phyloP scores from a whole-genome alignment of 2,113 vertebrate species.

The Myxocyprinus asiaticus region DNA sequence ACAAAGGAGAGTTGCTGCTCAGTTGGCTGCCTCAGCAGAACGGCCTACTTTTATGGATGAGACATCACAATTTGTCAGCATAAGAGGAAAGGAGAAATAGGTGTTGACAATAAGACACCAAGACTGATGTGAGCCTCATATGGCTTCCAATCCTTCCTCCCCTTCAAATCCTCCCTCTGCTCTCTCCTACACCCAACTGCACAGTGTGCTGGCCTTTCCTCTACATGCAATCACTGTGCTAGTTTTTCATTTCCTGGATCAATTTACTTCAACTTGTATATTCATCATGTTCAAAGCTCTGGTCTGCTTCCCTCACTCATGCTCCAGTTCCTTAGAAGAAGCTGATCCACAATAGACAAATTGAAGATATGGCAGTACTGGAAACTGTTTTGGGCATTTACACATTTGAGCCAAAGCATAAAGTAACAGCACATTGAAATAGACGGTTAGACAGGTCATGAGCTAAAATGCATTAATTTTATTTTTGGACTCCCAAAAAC shows the following conservation, averaged over 20 bases:
- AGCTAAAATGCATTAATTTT: background rate
- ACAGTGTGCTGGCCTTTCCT: background rate
- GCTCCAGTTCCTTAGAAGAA: background rate
- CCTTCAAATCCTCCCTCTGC: too few relatives aligned
- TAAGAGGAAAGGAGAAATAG: background rate
- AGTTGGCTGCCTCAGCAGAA: constrained; percentile 7
- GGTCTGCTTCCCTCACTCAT: too few relatives aligned
- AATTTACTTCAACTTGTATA: constrained; percentile 22
- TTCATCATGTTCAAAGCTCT: constrained; percentile 27
- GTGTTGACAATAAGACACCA: background rate
- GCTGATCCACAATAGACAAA: background rate
- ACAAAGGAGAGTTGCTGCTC: background rate
- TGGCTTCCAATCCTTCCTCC: background rate
- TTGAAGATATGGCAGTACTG: background rate
- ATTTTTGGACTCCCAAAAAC: constrained; percentile 27
- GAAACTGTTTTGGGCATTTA: background rate
- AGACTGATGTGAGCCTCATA: background rate
- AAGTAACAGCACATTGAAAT: background rate
- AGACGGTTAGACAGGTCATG: background rate
- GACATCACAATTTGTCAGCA: too few relatives aligned
- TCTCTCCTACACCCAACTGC: background rate
- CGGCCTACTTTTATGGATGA: background rate
- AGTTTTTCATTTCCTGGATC: constrained; percentile 18
- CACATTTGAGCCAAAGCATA: background rate
- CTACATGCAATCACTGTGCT: constrained; percentile 14